A percentile compares a stretch with the other conserved stretches of the same genome.
Evolutionary conservation across 2,888 invertebrate genomes (phyloP).

Genomic region (Tetanocera ferruginea): DNA sequence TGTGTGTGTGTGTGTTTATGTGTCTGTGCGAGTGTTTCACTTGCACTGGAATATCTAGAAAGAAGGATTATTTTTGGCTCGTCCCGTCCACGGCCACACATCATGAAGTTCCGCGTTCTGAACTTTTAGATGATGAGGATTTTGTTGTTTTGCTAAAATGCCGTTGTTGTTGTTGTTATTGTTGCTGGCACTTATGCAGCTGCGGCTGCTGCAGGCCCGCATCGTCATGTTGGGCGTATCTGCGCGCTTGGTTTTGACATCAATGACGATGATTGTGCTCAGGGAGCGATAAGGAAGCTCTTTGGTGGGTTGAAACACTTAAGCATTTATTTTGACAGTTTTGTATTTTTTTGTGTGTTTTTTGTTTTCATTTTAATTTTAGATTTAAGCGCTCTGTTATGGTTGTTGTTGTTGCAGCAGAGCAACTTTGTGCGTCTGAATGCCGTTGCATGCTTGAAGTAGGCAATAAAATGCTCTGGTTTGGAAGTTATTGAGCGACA

Average conservation of each 20-base stretch:
- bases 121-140: conserved; percentile 5
- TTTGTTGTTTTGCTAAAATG: neutral
- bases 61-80: neutral
- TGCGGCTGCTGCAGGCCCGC: neutral
- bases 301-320: neutral
- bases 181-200: neutral
- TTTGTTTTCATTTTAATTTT: neutral
- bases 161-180: neutral
- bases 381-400: neutral
- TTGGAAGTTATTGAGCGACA: neutral
- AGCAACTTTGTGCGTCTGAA: neutral
- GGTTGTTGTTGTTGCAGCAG: conserved; percentile 3
- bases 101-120: conserved; percentile 5
- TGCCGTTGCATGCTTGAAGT: too few species aligned
- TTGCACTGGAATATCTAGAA: conserved; percentile 6
- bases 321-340: neutral
- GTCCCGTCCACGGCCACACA: neutral
- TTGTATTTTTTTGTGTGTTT: neutral
- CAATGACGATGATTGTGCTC: conserved; percentile 12
- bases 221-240: conserved; percentile 15
- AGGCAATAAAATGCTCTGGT: neutral
- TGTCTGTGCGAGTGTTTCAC: neutral
- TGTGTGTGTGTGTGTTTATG: neutral
- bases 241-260: conserved; percentile 25
- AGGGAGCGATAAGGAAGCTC: conserved; percentile 11